Conservation (phyloP, 2,888 invertebrate genomes). For the Latrodectus hesperus region DNA sequence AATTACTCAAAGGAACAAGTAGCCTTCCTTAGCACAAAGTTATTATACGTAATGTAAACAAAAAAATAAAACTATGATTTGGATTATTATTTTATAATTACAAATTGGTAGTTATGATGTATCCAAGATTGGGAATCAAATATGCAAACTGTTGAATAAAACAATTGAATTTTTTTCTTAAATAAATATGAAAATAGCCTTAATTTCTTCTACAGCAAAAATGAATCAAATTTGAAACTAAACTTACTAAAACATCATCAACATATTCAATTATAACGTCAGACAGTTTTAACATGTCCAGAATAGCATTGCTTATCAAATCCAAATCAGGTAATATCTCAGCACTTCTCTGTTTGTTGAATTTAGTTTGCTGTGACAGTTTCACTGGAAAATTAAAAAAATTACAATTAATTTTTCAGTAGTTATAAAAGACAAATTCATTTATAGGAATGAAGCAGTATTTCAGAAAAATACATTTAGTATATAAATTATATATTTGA, state of each 20-base stretch:
- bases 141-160: not conserved
- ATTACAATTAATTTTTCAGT: not conserved
- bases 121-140: not conserved
- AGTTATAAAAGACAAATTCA: not conserved
- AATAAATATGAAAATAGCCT: not conserved
- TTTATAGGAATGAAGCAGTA: too few species aligned
- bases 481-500: too few species aligned
- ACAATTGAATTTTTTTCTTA: too few species aligned
- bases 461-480: too few species aligned
- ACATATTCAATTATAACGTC: constrained; percentile 87
- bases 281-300: constrained; percentile 84
- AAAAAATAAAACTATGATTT: too few species aligned
- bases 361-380: constrained; percentile 88
- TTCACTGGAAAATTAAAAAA: constrained; percentile 77
- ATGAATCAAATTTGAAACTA: not conserved
- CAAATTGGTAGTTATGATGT: not conserved
- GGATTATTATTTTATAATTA: not conserved
- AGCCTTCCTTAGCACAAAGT: too few species aligned
- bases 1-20: too few species aligned
- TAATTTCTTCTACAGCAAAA: constrained; percentile 80
- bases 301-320: constrained; percentile 90
- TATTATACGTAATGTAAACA: too few species aligned
- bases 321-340: constrained; percentile 77
- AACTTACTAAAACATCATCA: constrained; percentile 86
- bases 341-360: constrained; percentile 79